These are phyloP conservation scores for Phengaris arion DNA, from an alignment of 2,888 invertebrate genomes.

Conservation along the genomic window DNA sequence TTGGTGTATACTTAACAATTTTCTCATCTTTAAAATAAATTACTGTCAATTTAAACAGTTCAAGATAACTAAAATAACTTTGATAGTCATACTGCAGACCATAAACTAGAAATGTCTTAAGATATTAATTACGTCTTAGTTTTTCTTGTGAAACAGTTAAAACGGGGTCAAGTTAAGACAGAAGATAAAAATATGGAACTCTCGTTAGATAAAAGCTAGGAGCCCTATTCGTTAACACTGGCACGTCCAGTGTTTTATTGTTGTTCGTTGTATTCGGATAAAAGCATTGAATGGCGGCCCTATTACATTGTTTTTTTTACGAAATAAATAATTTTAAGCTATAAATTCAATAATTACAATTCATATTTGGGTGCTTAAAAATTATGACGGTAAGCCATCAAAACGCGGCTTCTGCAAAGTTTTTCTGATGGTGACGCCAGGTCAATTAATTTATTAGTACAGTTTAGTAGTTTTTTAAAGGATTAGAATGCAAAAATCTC, in stretches of 20 bases:
- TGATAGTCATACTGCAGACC: neutral
- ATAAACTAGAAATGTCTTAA: conserved; percentile 8
- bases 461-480: neutral
- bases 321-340: too few species aligned
- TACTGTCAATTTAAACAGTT: neutral
- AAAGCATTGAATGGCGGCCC: neutral
- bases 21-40: neutral
- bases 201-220: conserved; percentile 16
- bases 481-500: too few species aligned
- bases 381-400: too few species aligned
- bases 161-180: conserved; percentile 16
- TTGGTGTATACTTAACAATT: too few species aligned
- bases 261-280: neutral
- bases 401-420: too few species aligned
- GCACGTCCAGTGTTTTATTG: neutral
- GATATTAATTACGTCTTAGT: conserved; percentile 9
- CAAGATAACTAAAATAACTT: neutral
- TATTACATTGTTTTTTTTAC: neutral
- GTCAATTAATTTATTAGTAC: neutral
- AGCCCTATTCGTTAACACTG: conserved; percentile 12
- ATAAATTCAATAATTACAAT: too few species aligned
- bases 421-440: neutral
- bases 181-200: neutral
- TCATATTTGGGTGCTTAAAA: too few species aligned
- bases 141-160: conserved; percentile 5